Evolutionary conservation across 1,140 invertebrate genomes (phyloP), one percentile per base, ranked within the genome.

Genomic region (Drosophila simulans): DNA sequence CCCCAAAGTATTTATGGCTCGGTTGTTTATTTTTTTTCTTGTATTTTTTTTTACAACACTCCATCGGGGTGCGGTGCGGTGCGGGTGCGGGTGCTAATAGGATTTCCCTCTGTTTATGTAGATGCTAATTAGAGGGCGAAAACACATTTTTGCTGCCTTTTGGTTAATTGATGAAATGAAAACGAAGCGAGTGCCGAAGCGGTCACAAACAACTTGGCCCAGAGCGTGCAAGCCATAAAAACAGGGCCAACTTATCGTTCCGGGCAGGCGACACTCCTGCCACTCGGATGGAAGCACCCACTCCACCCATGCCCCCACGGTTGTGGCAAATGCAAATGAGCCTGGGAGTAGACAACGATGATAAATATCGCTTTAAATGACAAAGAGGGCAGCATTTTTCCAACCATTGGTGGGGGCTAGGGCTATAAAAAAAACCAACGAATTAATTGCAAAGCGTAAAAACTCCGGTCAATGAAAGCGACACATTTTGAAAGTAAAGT

Each of bases 111-210:
- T 86, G 83, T 86, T 86, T 86, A 86, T 88, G 80, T 89, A 55
- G 79, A 86, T 86, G 83, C 84, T 86, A 86, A 86, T 86, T 88
- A 88, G 83, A 86, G 83, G 66, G 75, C 69, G 86, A 82, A 86
- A 81, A 83, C 81, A 84, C 76, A 84, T 72, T 89, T 86, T 58
- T 86, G 79, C 59, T 83, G 83, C 84, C 79, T 69, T 86, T 69
- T 82, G 84, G 66, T 88, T 86, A 86, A 86, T 86, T 86, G 83
- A 86, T 89, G 83, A 86, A 86, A 82, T 83, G 84, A 88, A 88
- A 83, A 79, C 62, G 70, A 75, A 45, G 27, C 45, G 42, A 34
- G 12, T 48, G 5, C 58, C 34, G 49, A 58, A 10, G 5, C 48
- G 54, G 63, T 8, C 48, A 49, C 48, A 49, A 77, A 63, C 66